Base-by-base conservation (phyloP, 1,140 invertebrate species). In the Lordiphosa collinella region DNA sequence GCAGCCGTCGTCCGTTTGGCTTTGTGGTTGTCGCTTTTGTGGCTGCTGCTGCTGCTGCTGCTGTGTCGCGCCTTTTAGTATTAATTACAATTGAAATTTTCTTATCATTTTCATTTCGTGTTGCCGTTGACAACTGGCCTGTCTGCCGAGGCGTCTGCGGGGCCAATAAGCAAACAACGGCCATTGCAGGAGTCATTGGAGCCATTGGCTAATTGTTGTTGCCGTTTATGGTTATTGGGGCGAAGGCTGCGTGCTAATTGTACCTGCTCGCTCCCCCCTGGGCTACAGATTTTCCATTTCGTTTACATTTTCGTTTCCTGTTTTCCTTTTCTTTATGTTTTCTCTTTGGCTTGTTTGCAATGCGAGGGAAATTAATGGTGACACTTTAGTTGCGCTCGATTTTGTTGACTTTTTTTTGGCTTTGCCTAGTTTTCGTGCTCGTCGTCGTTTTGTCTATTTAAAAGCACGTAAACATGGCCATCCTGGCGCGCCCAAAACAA, bases 11-110 rank as follows among this genome's bases (percentile, higher is more conserved):
- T 40, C 13, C 12, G 13, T 36, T 32, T 32, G 6, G 32, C 25
- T 35, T 66, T 66, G 63, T 57, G 62, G 53, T 66, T 13, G 63
- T 51, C 62, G 62, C 63, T 66, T 57, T 58, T 67, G 63, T 67
- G 63, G 53, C 63, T 66, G 62, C 62, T 29, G 12, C 43, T 49
- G 53, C 63, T 66, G 62, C 62, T 29, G 12, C 43, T 49, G 16
- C 16, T 12, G 22, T 16, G 62, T 66, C 53, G 63, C 63, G 53
- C 63, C 63, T 51, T 58, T 65, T 56, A 67, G 63, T 67, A 67
- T 67, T 67, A 67, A 67, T 67, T 67, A 67, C 63, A 67, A 67
- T 67, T 67, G 63, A 67, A 67, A 67, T 67, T 67, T 67, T 67
- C 63, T 67, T 67, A 67, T 67, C 63, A 67, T 65, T 67, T 64